These are phyloP conservation scores for Tinea trinotella DNA, from an alignment of 2,888 invertebrate genomes.

Conservation along the genomic window DNA sequence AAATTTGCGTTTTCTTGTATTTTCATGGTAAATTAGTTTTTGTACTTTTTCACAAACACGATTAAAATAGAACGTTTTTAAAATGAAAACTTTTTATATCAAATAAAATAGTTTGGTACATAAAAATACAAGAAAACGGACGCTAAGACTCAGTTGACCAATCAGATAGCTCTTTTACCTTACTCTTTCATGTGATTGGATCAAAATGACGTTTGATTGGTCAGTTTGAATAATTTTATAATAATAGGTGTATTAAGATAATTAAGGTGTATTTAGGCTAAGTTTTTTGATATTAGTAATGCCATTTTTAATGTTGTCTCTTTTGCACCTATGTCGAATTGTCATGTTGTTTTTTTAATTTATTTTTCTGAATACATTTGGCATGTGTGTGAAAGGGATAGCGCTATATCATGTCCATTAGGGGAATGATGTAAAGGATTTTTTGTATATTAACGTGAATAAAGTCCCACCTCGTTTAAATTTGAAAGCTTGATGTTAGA, in stretches of 20 bases:
- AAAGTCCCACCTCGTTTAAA: constrained; percentile 25
- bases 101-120: not conserved
- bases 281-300: too few species aligned
- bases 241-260: too few species aligned
- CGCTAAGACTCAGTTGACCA: not conserved
- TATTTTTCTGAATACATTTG: constrained; percentile 19
- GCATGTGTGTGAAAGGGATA: constrained; percentile 27
- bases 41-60: not conserved
- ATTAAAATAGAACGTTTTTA: too few species aligned
- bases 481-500: not conserved
- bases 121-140: not conserved
- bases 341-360: too few species aligned
- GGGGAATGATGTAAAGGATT: constrained; percentile 60
- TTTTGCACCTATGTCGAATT: too few species aligned
- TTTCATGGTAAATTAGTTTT: not conserved
- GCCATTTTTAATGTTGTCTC: too few species aligned
- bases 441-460: constrained; percentile 59
- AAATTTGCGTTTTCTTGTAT: not conserved
- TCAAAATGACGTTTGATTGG: too few species aligned
- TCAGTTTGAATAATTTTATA: too few species aligned
- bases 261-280: too few species aligned
- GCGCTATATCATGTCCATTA: constrained; percentile 53
- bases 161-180: too few species aligned
- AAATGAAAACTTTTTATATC: too few species aligned
- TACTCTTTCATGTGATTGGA: too few species aligned